These are phyloP conservation scores for Alauda arvensis DNA, from an alignment of 2,797 vertebrate genomes.

Conservation along the genomic window DNA sequence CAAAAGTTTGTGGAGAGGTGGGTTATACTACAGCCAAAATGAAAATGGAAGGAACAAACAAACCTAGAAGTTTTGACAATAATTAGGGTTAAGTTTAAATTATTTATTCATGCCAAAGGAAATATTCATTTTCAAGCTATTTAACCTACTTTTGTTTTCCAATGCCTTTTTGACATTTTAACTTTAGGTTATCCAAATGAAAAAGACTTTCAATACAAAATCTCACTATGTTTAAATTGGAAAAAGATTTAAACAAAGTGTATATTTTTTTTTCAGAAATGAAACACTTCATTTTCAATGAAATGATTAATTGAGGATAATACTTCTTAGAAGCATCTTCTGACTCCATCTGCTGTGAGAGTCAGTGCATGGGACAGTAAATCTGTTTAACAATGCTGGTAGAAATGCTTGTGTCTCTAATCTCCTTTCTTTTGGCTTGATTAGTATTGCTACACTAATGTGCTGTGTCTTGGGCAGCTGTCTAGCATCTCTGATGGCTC, in stretches of 20 bases:
- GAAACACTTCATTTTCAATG: not conserved
- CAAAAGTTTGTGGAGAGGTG: not conserved
- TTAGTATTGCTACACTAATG: conserved; percentile 6
- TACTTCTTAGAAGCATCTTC: not conserved
- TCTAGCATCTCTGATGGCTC: conserved; percentile 5
- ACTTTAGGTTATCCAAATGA: not conserved
- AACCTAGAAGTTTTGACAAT: not conserved
- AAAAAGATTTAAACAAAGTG: not conserved
- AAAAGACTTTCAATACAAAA: not conserved
- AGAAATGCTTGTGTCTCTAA: not conserved
- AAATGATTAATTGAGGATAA: not conserved
- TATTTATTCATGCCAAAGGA: not conserved
- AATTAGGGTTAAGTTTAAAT: not conserved
- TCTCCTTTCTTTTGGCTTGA: conserved; percentile 7
- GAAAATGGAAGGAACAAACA: not conserved
- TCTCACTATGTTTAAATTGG: not conserved
- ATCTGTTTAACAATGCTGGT: not conserved
- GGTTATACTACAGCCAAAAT: not conserved
- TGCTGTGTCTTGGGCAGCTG: conserved; percentile 28
- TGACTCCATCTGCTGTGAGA: not conserved
- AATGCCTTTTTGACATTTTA: not conserved
- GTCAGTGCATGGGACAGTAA: not conserved
- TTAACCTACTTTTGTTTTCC: not conserved
- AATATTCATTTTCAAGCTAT: not conserved
- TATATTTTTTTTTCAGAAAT: not conserved